These are phyloP conservation scores for Nemotelus pantherinus DNA, from an alignment of 2,888 invertebrate species.

Conservation along the genomic window DNA sequence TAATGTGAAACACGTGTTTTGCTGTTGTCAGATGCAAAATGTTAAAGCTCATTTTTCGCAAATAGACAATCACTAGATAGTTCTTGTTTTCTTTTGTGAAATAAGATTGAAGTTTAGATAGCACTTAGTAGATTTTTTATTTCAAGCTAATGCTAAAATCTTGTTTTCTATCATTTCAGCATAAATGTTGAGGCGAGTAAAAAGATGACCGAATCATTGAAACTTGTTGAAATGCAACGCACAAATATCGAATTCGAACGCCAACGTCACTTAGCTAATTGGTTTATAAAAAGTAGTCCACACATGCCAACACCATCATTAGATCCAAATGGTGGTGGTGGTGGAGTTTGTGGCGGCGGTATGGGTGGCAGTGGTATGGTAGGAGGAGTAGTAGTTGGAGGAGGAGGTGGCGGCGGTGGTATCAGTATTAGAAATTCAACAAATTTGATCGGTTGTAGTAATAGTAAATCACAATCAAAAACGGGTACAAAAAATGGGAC, in stretches of 20 bases:
- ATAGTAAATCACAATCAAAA: conserved; percentile 53
- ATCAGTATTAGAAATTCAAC: conserved; percentile 40
- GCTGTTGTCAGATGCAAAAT: no score
- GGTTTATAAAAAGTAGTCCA: conserved; percentile 65
- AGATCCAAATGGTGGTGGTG: conserved; percentile 48
- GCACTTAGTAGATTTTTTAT: no score
- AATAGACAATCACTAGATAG: no score
- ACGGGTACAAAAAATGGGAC: conserved; percentile 55
- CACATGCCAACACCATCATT: conserved; percentile 61
- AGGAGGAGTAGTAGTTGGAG: conserved; percentile 41
- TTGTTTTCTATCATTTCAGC: conserved; percentile 14
- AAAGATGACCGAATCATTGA: conserved; percentile 61
- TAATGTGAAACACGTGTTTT: no score
- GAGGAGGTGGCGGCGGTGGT: conserved; percentile 49
- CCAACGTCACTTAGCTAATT: conserved; percentile 65
- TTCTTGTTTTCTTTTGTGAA: no score
- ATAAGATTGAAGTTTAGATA: no score
- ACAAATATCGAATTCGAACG: conserved; percentile 65
- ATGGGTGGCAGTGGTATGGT: conserved; percentile 44
- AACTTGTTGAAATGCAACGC: conserved; percentile 64
- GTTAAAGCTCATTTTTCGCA: no score
- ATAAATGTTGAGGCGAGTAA: conserved; percentile 45
- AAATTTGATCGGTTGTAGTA: conserved; percentile 37
- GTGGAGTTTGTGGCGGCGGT: conserved; percentile 51
- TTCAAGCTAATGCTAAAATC: no score